Evolutionary conservation across 2,888 invertebrate species (phyloP).

Genomic region (Drosophila leonis): DNA sequence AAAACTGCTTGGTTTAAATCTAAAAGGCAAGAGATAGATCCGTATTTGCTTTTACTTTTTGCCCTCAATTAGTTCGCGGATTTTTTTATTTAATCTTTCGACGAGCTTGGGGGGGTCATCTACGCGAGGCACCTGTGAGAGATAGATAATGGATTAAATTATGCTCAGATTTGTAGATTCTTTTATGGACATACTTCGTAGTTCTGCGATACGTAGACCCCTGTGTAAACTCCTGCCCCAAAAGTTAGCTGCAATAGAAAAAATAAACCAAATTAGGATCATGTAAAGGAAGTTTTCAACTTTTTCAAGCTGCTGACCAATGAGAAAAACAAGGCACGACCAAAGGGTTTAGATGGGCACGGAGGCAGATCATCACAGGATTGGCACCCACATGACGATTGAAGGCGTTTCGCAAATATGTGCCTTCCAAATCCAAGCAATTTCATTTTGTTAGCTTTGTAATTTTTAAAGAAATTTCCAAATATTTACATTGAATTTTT

Average conservation of each 20-base stretch:
- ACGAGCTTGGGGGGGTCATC: constrained; percentile 92
- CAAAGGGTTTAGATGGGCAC: constrained; percentile 20
- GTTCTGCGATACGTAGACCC: constrained; percentile 90
- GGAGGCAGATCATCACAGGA: neutral
- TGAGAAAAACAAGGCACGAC: constrained; percentile 23
- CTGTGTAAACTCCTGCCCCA: constrained; percentile 89
- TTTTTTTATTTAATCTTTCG: constrained; percentile 86
- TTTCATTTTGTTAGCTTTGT: constrained; percentile 54
- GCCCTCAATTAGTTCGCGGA: constrained; percentile 87
- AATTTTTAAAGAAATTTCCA: constrained; percentile 2
- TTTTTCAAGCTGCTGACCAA: constrained; percentile 43
- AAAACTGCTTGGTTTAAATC: constrained; percentile 24
- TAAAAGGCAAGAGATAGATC: neutral
- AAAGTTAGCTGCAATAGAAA: constrained; percentile 87
- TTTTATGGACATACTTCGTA: constrained; percentile 87
- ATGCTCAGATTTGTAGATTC: neutral
- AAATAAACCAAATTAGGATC: neutral
- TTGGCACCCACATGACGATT: constrained; percentile 5
- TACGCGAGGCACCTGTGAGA: constrained; percentile 91
- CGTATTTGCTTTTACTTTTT: constrained; percentile 86
- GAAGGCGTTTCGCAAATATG: constrained; percentile 21
- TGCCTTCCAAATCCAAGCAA: constrained; percentile 45
- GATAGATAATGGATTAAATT: no score
- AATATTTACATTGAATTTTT: constrained; percentile 6
- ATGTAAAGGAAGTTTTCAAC: no score